Evolutionary conservation across 2,888 invertebrate species (phyloP).

Genomic region (Trachelus iudaicus): DNA sequence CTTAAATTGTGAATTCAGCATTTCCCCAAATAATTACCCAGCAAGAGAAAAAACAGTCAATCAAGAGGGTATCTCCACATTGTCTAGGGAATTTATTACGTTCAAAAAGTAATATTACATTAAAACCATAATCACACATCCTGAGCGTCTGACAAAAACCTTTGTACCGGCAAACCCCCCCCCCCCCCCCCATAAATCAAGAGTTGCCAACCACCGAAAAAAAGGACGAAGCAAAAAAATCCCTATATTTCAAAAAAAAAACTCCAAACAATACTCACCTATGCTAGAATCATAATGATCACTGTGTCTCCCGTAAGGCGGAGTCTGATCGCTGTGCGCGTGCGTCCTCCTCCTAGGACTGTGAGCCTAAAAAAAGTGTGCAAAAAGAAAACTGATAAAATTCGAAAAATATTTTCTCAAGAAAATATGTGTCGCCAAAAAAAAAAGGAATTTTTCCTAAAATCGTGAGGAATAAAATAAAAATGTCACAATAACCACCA

Average conservation of each 20-base stretch:
- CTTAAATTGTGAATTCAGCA: background rate
- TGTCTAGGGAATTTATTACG: too few species aligned
- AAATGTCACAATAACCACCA: background rate
- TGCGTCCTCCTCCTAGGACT: constrained; percentile 43
- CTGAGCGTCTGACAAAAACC: too few species aligned
- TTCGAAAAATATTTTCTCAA: constrained; percentile 29
- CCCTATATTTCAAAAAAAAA: background rate
- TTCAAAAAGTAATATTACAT: too few species aligned
- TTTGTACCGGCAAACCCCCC: background rate
- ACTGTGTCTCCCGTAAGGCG: constrained; percentile 51
- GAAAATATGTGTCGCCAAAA: constrained; percentile 15
- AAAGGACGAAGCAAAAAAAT: background rate
- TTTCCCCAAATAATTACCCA: background rate
- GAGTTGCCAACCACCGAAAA: background rate
- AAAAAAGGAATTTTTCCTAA: background rate
- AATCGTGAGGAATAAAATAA: background rate
- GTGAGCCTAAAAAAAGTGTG: constrained; percentile 31
- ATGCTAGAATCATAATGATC: constrained; percentile 54
- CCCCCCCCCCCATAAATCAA: background rate
- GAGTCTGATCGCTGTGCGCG: constrained; percentile 27
- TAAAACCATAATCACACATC: too few species aligned
- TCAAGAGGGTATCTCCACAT: too few species aligned
- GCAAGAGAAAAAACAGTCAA: too few species aligned
- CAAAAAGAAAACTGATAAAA: constrained; percentile 7
- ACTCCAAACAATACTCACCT: constrained; percentile 36